Evolutionary conservation across 2,113 vertebrate species (phyloP).

Genomic region (Pantherophis guttatus): DNA sequence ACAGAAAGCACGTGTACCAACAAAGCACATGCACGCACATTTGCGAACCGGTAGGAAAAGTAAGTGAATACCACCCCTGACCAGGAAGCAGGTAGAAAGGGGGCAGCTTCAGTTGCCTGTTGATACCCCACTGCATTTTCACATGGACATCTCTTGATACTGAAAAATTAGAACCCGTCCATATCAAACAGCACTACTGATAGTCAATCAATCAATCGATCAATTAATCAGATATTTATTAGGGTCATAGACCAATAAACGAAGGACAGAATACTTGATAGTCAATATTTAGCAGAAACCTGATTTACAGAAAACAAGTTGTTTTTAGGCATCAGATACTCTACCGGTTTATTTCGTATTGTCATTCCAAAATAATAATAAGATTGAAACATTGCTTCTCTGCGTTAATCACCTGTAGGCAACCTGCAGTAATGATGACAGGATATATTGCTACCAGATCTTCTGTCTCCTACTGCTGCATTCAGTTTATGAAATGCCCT

Average conservation of each 20-base stretch:
- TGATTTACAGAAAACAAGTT: background rate
- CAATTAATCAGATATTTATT: too few relatives aligned
- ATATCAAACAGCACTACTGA: background rate
- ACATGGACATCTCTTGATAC: background rate
- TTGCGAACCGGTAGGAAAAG: too few relatives aligned
- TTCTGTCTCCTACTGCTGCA: background rate
- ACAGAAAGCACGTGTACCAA: too few relatives aligned
- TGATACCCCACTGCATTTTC: background rate
- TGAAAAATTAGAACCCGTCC: background rate
- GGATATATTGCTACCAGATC: constrained; percentile 2
- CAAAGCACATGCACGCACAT: too few relatives aligned
- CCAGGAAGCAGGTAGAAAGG: background rate
- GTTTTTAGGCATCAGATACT: background rate
- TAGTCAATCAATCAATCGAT: background rate
- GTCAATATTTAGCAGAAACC: background rate
- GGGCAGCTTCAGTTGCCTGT: background rate
- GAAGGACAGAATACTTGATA: background rate
- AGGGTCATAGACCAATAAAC: too few relatives aligned
- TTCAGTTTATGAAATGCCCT: constrained; percentile 2
- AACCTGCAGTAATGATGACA: background rate
- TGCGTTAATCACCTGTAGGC: background rate
- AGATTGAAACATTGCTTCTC: background rate
- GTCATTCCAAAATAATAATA: background rate
- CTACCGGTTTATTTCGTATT: background rate
- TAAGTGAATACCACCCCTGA: too few relatives aligned